Conservation (phyloP, 2,797 vertebrate genomes). For the Salmo trutta region DNA sequence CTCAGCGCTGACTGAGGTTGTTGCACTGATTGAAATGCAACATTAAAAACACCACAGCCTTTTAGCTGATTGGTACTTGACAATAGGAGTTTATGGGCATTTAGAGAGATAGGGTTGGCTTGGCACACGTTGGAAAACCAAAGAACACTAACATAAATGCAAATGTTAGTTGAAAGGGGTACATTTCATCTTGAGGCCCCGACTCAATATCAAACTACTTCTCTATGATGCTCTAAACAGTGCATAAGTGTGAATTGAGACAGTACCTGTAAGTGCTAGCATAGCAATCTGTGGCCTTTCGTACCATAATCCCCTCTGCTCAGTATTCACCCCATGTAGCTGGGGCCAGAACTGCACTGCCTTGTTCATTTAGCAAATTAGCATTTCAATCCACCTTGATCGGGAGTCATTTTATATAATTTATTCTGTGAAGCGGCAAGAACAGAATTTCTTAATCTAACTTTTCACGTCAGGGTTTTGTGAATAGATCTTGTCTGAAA, state of each 20-base stretch:
- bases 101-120: constrained; percentile 37
- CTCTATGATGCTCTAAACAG: constrained; percentile 20
- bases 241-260: not conserved
- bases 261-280: not conserved
- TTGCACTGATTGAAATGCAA: constrained; percentile 60
- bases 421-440: constrained; percentile 25
- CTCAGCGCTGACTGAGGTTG: constrained; percentile 21
- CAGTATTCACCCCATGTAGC: constrained; percentile 39
- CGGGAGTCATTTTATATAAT: constrained; percentile 28
- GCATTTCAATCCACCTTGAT: constrained; percentile 47
- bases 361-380: constrained; percentile 47
- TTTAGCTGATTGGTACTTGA: constrained; percentile 59
- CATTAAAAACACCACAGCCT: constrained; percentile 52
- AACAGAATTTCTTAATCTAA: constrained; percentile 24
- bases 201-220: constrained; percentile 34
- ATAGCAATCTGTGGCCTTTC: not conserved
- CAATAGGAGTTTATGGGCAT: constrained; percentile 48
- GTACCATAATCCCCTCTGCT: constrained; percentile 12
- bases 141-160: constrained; percentile 3
- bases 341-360: constrained; percentile 41
- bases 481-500: not conserved
- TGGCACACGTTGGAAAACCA: not conserved
- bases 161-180: constrained; percentile 1
- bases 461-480: not conserved
- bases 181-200: constrained; percentile 26